These are phyloP conservation scores for Mesoclemmys tuberculata DNA, from an alignment of 2,113 vertebrate genomes.

Conservation along the genomic window DNA sequence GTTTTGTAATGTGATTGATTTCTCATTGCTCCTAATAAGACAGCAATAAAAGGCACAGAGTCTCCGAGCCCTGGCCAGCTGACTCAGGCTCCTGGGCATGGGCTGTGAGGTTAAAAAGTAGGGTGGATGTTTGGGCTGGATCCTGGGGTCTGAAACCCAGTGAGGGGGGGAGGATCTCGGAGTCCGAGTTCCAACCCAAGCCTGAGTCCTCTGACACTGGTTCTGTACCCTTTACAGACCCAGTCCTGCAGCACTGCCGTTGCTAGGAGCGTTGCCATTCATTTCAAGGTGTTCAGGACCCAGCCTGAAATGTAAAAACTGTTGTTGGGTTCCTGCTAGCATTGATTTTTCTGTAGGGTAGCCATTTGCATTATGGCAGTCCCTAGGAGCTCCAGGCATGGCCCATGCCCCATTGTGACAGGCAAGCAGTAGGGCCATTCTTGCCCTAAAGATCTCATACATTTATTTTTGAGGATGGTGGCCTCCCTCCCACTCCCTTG, in stretches of 20 bases:
- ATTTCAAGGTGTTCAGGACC: background rate
- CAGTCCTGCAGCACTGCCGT: background rate
- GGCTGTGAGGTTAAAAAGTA: background rate
- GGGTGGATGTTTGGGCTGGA: background rate
- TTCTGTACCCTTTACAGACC: background rate
- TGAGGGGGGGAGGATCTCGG: background rate
- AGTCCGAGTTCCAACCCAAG: background rate
- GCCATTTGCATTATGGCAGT: background rate
- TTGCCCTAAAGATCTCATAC: background rate
- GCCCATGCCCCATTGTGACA: background rate
- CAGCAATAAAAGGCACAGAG: background rate
- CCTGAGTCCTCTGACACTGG: too few species aligned
- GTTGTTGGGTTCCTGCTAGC: background rate
- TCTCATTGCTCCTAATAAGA: background rate
- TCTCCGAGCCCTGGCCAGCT: too few species aligned
- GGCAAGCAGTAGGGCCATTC: background rate
- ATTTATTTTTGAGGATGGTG: background rate
- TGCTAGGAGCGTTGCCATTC: background rate
- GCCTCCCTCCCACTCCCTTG: background rate
- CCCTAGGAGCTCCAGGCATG: background rate
- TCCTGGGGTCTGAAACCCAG: background rate
- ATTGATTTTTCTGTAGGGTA: background rate
- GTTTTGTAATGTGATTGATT: background rate
- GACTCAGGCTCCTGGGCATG: too few species aligned
- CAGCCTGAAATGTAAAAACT: background rate